Conservation (phyloP, 2,888 invertebrate species). For the Erebia epiphron region DNA sequence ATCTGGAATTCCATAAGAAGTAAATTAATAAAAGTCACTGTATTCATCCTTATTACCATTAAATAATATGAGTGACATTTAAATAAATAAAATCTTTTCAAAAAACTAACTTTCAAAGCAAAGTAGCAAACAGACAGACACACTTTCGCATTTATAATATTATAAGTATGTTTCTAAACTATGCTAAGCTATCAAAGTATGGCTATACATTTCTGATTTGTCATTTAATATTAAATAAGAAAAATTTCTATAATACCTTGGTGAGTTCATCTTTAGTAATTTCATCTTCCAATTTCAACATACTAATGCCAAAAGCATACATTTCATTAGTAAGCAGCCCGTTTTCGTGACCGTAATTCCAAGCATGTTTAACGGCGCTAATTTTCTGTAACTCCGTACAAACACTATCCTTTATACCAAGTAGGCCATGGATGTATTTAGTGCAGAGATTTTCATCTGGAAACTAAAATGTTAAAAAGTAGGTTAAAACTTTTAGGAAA, state of each 20-base stretch:
- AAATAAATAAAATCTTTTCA: too few species aligned
- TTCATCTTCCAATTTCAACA: conserved; percentile 63
- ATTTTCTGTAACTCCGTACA: conserved; percentile 64
- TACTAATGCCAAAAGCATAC: conserved; percentile 70
- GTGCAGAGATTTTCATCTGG: conserved; percentile 68
- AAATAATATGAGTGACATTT: too few species aligned
- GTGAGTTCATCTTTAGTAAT: conserved; percentile 55
- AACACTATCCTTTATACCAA: conserved; percentile 54
- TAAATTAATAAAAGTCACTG: too few species aligned
- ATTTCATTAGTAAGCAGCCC: conserved; percentile 66
- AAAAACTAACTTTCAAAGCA: too few species aligned
- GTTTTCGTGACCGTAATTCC: conserved; percentile 67
- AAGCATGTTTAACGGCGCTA: conserved; percentile 65
- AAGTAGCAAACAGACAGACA: too few species aligned
- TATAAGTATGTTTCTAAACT: too few species aligned
- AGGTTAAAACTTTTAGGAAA: background rate
- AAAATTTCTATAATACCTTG: conserved; percentile 53
- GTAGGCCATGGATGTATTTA: conserved; percentile 67
- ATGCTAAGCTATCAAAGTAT: too few species aligned
- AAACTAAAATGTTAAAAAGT: conserved; percentile 53
- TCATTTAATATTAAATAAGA: too few species aligned
- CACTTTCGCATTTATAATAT: too few species aligned
- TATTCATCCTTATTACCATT: too few species aligned
- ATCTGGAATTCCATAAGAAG: conserved; percentile 53
- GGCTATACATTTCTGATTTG: too few species aligned